Percentiles rank a stretch among this genome's conserved stretches.
These are phyloP conservation scores for Styela clava DNA, from an alignment of 23 tunicate genomes.

Conservation along the genomic window DNA sequence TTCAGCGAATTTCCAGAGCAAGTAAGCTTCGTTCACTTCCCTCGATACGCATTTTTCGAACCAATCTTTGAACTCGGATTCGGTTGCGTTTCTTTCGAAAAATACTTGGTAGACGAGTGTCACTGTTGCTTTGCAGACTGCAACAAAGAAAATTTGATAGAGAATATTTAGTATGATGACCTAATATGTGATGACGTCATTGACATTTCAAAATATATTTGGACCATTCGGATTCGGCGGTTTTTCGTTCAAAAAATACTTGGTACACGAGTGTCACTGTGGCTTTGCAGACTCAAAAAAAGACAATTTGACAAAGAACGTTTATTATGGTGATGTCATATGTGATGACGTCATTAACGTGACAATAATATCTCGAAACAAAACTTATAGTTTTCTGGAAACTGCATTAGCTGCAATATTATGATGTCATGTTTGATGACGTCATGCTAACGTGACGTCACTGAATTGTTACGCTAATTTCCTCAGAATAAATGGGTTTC, in stretches of 20 bases:
- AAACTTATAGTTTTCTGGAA: too few relatives aligned
- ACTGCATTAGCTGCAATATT: too few relatives aligned
- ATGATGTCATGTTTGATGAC: too few relatives aligned
- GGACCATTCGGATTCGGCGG: not conserved
- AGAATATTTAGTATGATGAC: too few relatives aligned
- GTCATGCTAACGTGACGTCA: too few relatives aligned
- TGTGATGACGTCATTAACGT: too few relatives aligned
- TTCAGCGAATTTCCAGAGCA: constrained; percentile 28
- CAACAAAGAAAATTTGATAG: not conserved
- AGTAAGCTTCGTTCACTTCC: constrained; percentile 17
- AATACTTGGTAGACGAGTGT: constrained; percentile 22
- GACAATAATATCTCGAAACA: too few relatives aligned
- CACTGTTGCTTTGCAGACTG: constrained; percentile 20
- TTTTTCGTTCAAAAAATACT: constrained; percentile 11
- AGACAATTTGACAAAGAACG: not conserved
- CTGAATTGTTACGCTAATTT: too few relatives aligned
- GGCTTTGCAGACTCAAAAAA: constrained; percentile 10
- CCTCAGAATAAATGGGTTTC: too few relatives aligned
- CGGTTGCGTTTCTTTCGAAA: constrained; percentile 3
- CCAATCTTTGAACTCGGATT: constrained; percentile 18
- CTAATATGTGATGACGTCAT: not conserved
- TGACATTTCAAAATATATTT: not conserved
- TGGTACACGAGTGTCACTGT: constrained; percentile 19
- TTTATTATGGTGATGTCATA: too few relatives aligned
- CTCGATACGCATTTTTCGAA: constrained; percentile 16